A percentile compares a stretch with the other conserved stretches of the same genome.
Evolutionary conservation across 2,113 vertebrate species (phyloP).

Genomic region (Thunnus maccoyii): DNA sequence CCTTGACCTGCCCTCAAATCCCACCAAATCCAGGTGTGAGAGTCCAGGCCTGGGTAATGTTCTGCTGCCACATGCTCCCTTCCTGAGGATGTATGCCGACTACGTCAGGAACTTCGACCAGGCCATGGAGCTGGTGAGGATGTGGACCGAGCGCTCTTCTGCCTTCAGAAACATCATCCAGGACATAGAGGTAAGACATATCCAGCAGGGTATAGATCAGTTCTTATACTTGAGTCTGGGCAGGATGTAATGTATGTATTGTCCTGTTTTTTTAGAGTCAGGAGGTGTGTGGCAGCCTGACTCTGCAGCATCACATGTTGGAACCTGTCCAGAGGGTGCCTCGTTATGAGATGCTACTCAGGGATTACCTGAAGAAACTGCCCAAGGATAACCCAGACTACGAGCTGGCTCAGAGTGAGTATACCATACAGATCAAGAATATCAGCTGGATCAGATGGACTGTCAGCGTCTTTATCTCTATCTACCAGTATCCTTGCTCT

Average conservation of each 20-base stretch:
- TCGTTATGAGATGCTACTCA: constrained; percentile 91
- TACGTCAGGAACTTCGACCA: constrained; percentile 90
- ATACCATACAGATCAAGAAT: too few relatives aligned
- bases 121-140: constrained; percentile 87
- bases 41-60: constrained; percentile 89
- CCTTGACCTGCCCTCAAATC: background rate
- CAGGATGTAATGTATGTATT: background rate
- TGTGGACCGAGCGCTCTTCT: constrained; percentile 87
- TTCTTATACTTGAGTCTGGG: background rate
- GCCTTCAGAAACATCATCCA: constrained; percentile 87
- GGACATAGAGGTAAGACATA: constrained; percentile 86
- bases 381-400: constrained; percentile 83
- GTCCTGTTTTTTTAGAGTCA: constrained; percentile 77
- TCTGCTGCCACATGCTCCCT: constrained; percentile 90
- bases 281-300: constrained; percentile 87
- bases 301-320: constrained; percentile 87
- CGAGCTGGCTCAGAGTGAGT: constrained; percentile 86
- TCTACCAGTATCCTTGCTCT: background rate
- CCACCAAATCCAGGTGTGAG: constrained; percentile 75
- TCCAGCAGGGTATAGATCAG: background rate
- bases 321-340: constrained; percentile 94
- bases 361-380: constrained; percentile 90
- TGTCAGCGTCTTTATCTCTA: too few relatives aligned
- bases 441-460: too few relatives aligned
- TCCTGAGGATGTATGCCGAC: constrained; percentile 93